Base-by-base conservation (phyloP, 2,113 vertebrate genomes). In the Vulpes vulpes region DNA sequence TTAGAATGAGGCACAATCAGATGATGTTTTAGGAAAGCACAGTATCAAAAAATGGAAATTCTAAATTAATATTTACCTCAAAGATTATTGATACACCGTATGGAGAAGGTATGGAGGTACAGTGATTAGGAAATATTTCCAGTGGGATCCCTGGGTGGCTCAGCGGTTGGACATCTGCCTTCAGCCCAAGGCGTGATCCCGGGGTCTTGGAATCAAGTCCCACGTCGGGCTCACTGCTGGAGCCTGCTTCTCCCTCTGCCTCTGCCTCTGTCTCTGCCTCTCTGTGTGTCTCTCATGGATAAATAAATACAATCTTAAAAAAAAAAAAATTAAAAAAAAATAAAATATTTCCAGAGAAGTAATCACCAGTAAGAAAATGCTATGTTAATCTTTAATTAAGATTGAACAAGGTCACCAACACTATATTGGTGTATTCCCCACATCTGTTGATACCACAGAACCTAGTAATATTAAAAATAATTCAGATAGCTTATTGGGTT, bases 41-140 rank as follows among this genome's bases (percentile, higher is more conserved):
- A 92, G n/a, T 91, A 73, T 94, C 43, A 88, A 60, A 60, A 97
- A 95, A 32, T 79, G 38, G 53, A 90, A 89, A 79, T 88, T 80
- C 71, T 80, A 91, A 79, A 55, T 94, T 59, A 80, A 23, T 76
- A 85, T 92, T 81, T 96, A 20, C n/a, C 62, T 84, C 20, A 80
- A 87, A 88, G 69, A 71, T 73, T 35, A 92, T 7, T 69, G 35
- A 71, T 49, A 43, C 25, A 71, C 35, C 57, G 4, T 87, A 8
- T 79, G 65, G 64, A 81, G 91, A 91, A 84, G 32, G 16, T 80
- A 49, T 25, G 78, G 14, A 95, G 65, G 62, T 89, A 27, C 8
- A 74, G 9, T 81, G 71, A 53, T 8, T 80, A 25, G 67, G 43
- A 92, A 96, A 71, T 81, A 95, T 91, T 86, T 65, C 64, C 35